phyloP scores from a whole-genome alignment of 2,113 vertebrate genomes.

The Hylia prasina region DNA sequence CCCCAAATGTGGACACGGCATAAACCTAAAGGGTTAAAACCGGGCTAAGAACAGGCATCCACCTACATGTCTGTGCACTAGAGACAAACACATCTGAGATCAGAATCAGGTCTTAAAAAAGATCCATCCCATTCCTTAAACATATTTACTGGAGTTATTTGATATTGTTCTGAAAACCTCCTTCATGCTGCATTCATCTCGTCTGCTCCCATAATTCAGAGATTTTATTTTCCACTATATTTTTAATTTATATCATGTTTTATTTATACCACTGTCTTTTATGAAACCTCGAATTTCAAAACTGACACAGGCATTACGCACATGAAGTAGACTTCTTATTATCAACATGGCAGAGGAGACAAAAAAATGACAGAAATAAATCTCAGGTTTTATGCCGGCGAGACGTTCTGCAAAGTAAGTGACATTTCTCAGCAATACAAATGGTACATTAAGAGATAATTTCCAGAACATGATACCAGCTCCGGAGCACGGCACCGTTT shows the following conservation, averaged over 20 bases:
- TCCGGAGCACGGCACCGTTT: constrained; percentile 47
- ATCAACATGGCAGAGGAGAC: constrained; percentile 56
- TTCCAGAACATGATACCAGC: constrained; percentile 65
- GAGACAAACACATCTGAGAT: neutral
- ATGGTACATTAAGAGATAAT: constrained; percentile 74
- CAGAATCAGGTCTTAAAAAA: neutral
- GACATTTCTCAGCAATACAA: constrained; percentile 66
- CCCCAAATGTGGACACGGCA: too few species aligned
- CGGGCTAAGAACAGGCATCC: neutral
- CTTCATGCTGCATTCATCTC: neutral
- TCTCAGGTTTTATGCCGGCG: constrained; percentile 57
- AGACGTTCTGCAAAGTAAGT: constrained; percentile 54
- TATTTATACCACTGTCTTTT: constrained; percentile 60
- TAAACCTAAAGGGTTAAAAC: neutral
- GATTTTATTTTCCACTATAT: neutral
- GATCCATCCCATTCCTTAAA: neutral
- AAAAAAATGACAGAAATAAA: constrained; percentile 72
- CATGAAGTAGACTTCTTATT: constrained; percentile 59
- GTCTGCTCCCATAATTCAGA: neutral
- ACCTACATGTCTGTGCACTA: neutral
- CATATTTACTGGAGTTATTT: neutral
- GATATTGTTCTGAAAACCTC: constrained; percentile 20
- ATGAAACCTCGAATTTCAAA: constrained; percentile 58
- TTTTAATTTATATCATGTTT: constrained; percentile 58
- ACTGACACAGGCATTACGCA: constrained; percentile 40